Evolutionary conservation across 1,140 invertebrate genomes (phyloP).

Genomic region (Drosophila busckii): DNA sequence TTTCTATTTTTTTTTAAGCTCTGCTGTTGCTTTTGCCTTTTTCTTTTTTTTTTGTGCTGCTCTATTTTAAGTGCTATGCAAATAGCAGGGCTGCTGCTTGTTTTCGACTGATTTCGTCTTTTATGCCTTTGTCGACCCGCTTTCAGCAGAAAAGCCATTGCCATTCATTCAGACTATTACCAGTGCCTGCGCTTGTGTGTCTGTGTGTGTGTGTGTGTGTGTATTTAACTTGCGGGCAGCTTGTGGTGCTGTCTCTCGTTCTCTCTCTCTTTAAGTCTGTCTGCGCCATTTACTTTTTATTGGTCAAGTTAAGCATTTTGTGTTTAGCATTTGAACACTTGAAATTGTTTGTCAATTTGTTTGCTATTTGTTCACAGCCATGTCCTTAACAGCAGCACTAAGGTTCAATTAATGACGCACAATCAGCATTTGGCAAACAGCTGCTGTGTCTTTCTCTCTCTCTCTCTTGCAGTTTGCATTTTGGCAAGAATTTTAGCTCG

Average conservation of each 20-base stretch:
- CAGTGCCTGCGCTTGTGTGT: slow-evolving; percentile 4
- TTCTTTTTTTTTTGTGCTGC: slow-evolving; percentile 15
- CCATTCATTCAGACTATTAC: slow-evolving; percentile 36
- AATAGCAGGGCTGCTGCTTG: slow-evolving; percentile 36
- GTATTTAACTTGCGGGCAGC: slow-evolving; percentile 40
- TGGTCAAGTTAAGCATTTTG: slow-evolving; percentile 44
- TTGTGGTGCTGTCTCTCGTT: slow-evolving; percentile 19
- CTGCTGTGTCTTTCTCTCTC: slow-evolving; percentile 1
- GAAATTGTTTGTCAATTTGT: slow-evolving; percentile 45
- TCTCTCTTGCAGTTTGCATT: neutral
- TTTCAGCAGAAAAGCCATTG: slow-evolving; percentile 46
- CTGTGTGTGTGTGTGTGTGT: slow-evolving; percentile 16
- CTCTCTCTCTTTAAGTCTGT: neutral
- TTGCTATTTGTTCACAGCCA: slow-evolving; percentile 34
- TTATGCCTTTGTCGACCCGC: slow-evolving; percentile 39
- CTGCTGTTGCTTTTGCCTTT: neutral
- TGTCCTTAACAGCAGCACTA: slow-evolving; percentile 16
- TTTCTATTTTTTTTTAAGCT: neutral
- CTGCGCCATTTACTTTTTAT: slow-evolving; percentile 50
- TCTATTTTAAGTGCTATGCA: slow-evolving; percentile 60
- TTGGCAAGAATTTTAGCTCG: too few species aligned
- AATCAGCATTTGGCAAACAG: too few species aligned
- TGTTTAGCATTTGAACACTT: slow-evolving; percentile 46
- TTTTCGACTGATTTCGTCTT: slow-evolving; percentile 38
- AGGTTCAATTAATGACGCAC: too few species aligned